Conservation (phyloP, 2,797 vertebrate species). For the Danio choprae region DNA sequence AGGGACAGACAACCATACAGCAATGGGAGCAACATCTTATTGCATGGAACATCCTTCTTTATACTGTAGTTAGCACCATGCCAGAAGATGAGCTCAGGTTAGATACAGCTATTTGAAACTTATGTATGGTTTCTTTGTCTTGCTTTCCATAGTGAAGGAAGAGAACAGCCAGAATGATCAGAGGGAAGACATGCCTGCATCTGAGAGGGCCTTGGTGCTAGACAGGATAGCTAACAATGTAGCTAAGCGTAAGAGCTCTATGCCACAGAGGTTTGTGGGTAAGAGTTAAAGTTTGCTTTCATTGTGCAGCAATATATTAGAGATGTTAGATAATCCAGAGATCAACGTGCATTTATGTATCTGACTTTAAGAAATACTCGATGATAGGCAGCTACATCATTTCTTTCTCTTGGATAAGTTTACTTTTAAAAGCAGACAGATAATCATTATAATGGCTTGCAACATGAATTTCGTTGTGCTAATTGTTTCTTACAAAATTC, state of each 20-base stretch:
- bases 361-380: conserved; percentile 4
- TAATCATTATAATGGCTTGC: neutral
- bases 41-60: neutral
- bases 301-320: conserved; percentile 66
- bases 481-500: neutral
- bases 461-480: neutral
- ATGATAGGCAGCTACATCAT: neutral
- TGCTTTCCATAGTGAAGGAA: conserved; percentile 97
- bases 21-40: neutral
- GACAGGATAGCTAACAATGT: conserved; percentile 99
- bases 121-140: conserved; percentile 80
- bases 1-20: neutral
- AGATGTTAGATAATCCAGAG: conserved; percentile 41
- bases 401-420: neutral
- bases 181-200: conserved; percentile 97
- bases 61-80: conserved; percentile 11
- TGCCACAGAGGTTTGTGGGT: conserved; percentile 99
- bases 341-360: neutral
- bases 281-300: conserved; percentile 94
- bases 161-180: conserved; percentile 97
- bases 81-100: conserved; percentile 29
- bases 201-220: conserved; percentile 98
- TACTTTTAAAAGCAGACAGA: neutral
- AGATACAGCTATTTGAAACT: conserved; percentile 69
- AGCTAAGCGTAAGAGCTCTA: conserved; percentile 99